Conservation (phyloP, 2,113 vertebrate species). For the Catharus fuscescens region DNA sequence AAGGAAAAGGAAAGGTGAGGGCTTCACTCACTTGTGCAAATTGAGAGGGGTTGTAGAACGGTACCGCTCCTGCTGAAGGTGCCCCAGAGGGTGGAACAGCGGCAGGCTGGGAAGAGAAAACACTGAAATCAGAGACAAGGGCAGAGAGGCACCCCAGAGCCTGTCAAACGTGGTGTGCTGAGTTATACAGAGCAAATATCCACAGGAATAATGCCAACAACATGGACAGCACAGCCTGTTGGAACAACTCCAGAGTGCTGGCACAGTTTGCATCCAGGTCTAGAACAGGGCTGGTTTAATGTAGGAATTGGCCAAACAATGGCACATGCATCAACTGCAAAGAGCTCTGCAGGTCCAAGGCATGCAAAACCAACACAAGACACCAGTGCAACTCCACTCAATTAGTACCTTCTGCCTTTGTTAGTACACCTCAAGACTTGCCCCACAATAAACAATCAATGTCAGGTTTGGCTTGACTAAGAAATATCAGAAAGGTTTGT, state of each 20-base stretch:
- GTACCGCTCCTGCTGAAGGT: constrained; percentile 76
- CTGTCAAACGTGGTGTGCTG: background rate
- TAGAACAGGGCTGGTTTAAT: background rate
- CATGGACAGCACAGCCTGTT: background rate
- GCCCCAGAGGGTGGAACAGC: constrained; percentile 6
- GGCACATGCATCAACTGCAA: constrained; percentile 34
- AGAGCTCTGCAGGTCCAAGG: background rate
- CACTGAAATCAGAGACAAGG: background rate
- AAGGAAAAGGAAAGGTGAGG: background rate
- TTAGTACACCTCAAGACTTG: constrained; percentile 1
- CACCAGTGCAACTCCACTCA: background rate
- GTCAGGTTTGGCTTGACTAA: background rate
- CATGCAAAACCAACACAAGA: constrained; percentile 39
- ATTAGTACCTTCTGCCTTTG: background rate
- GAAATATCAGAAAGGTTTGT: background rate
- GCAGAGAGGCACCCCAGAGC: background rate
- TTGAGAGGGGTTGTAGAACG: constrained; percentile 90
- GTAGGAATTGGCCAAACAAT: background rate
- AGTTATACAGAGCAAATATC: background rate
- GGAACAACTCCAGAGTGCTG: background rate
- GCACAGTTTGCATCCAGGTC: background rate
- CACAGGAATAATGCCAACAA: background rate
- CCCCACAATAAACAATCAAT: background rate
- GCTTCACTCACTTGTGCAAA: constrained; percentile 84
- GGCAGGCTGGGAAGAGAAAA: constrained; percentile 60